Percentiles rank a stretch among this genome's conserved stretches.
phyloP scores from a whole-genome alignment of 2,797 vertebrate genomes.

The Ctenopoma kingsleyae region DNA sequence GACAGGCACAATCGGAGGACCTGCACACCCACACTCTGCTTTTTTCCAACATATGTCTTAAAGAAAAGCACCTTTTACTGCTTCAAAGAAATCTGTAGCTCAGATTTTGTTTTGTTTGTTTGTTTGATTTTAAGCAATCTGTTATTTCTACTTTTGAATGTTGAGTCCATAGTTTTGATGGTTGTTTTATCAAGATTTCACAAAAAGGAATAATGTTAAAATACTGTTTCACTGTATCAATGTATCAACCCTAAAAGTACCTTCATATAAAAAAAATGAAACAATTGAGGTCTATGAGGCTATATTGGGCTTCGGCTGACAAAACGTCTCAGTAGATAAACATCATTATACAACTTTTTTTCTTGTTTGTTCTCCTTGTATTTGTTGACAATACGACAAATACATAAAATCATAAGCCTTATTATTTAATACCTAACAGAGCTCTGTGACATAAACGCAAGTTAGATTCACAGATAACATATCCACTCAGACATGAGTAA shows the following conservation, averaged over 20 bases:
- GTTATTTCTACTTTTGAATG: constrained; percentile 22
- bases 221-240: too few relatives aligned
- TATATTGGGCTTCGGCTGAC: background rate
- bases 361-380: background rate
- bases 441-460: background rate
- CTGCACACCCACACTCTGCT: constrained; percentile 50
- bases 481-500: background rate
- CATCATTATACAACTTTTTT: background rate
- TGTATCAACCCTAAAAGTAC: constrained; percentile 1
- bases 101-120: constrained; percentile 1
- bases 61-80: constrained; percentile 43
- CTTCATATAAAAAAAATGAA: constrained; percentile 7
- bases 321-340: background rate
- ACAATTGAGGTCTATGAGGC: background rate
- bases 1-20: constrained; percentile 34
- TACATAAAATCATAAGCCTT: background rate
- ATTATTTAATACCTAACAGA: constrained; percentile 4
- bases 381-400: constrained; percentile 2
- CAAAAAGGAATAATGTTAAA: background rate
- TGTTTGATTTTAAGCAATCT: constrained; percentile 16
- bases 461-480: background rate
- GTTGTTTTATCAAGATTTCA: background rate
- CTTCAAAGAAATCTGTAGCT: constrained; percentile 18
- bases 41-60: constrained; percentile 25
- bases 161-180: constrained; percentile 5